Evolutionary conservation across 2,888 invertebrate species (phyloP).

Genomic region (Dexiosoma caninum): DNA sequence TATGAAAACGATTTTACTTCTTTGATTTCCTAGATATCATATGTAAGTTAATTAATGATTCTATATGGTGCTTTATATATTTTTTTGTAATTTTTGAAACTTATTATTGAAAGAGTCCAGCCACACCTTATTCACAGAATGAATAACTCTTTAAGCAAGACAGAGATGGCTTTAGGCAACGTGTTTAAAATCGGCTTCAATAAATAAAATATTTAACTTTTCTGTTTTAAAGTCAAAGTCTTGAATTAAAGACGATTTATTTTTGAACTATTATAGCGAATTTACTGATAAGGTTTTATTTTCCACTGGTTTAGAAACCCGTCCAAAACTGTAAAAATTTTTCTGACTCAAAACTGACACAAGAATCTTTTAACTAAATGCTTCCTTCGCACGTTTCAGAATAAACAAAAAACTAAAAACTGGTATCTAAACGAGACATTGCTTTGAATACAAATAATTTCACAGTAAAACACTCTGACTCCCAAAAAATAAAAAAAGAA

Average conservation of each 20-base stretch:
- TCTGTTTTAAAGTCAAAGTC: not conserved
- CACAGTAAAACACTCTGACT: slow-evolving; percentile 27
- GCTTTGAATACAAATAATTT: slow-evolving; percentile 51
- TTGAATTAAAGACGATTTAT: not conserved
- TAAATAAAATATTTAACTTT: not conserved
- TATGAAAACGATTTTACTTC: too few species aligned
- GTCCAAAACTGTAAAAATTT: slow-evolving; percentile 4
- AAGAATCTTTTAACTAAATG: slow-evolving; percentile 37
- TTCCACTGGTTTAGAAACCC: slow-evolving; percentile 31
- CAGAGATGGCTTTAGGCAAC: slow-evolving; percentile 49
- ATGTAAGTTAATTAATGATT: too few species aligned
- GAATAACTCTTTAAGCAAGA: slow-evolving; percentile 41
- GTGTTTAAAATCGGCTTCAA: slow-evolving; percentile 33
- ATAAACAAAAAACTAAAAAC: too few species aligned
- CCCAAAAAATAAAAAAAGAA: too few species aligned
- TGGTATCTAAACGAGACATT: slow-evolving; percentile 54
- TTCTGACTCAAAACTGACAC: slow-evolving; percentile 41
- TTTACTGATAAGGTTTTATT: not conserved
- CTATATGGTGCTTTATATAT: not conserved
- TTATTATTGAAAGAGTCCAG: slow-evolving; percentile 36
- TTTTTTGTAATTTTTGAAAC: not conserved
- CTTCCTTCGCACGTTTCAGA: slow-evolving; percentile 57
- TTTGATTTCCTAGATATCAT: not conserved
- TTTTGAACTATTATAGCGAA: not conserved
- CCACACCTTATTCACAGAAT: slow-evolving; percentile 54